Percentiles rank a stretch among this genome's conserved stretches.
Conservation (phyloP, 2,113 vertebrate species). For the Paramormyrops kingsleyae region DNA sequence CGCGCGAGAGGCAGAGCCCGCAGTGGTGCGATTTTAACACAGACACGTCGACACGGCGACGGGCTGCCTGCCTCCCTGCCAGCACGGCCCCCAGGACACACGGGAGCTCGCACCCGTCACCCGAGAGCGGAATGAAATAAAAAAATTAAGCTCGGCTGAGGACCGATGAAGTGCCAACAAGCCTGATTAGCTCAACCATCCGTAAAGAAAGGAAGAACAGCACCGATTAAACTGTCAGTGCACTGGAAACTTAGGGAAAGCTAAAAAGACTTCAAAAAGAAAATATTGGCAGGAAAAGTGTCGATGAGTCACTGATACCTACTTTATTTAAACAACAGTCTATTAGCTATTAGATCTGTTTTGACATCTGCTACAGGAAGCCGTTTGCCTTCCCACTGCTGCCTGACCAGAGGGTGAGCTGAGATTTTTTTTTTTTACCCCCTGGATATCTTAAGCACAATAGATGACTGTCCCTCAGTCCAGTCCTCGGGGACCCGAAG, state of each 20-base stretch:
- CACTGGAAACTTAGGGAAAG: background rate
- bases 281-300: background rate
- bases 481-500: background rate
- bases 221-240: background rate
- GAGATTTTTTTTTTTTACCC: background rate
- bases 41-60: slow-evolving; percentile 22
- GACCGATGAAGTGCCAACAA: background rate
- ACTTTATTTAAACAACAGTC: background rate
- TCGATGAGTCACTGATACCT: background rate
- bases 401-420: background rate
- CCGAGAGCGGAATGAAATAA: background rate
- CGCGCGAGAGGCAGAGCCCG: slow-evolving; percentile 42
- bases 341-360: slow-evolving; percentile 1
- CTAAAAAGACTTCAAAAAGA: background rate
- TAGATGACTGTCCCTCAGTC: background rate
- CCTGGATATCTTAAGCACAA: background rate
- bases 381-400: background rate
- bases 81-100: slow-evolving; percentile 26
- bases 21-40: slow-evolving; percentile 49
- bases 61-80: slow-evolving; percentile 21
- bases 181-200: background rate
- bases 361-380: slow-evolving; percentile 14
- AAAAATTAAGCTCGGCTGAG: background rate
- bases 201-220: background rate
- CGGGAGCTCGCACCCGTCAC: slow-evolving; percentile 18